Evolutionary conservation across 2,797 vertebrate genomes (phyloP).

Genomic region (Ciconia nigra): DNA sequence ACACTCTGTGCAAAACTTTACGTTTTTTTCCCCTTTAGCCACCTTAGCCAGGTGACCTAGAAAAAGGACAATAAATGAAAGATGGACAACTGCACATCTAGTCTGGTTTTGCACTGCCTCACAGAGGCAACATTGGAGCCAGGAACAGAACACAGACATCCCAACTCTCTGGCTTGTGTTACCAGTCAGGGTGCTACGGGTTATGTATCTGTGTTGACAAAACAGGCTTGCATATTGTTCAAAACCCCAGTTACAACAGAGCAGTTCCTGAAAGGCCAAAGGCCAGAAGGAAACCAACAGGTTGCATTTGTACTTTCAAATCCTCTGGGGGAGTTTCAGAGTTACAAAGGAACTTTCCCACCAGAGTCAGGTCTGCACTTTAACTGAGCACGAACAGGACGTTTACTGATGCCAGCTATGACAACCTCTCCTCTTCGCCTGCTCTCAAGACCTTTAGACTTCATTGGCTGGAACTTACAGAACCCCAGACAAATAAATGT

Average conservation of each 20-base stretch:
- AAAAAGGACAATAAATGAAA: background rate
- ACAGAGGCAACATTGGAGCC: background rate
- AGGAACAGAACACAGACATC: background rate
- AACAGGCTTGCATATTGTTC: slow-evolving; percentile 18
- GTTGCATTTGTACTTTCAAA: slow-evolving; percentile 30
- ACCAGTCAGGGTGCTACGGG: background rate
- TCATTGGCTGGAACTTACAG: background rate
- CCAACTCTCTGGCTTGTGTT: background rate
- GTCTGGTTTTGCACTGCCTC: background rate
- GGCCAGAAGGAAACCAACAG: slow-evolving; percentile 21
- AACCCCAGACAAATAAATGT: background rate
- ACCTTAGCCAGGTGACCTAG: background rate
- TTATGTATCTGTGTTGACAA: slow-evolving; percentile 26
- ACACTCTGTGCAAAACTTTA: background rate
- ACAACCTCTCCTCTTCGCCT: background rate
- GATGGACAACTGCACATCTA: background rate
- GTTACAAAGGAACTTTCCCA: slow-evolving; percentile 26
- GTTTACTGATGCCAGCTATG: background rate
- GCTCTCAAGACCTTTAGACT: background rate
- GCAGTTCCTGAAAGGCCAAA: slow-evolving; percentile 33
- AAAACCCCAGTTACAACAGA: background rate
- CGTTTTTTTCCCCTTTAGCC: background rate
- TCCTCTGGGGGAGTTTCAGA: background rate
- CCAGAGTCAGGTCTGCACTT: background rate
- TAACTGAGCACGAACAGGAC: background rate